phyloP scores from a whole-genome alignment of 1,140 invertebrate species.

The Euura lappo region DNA sequence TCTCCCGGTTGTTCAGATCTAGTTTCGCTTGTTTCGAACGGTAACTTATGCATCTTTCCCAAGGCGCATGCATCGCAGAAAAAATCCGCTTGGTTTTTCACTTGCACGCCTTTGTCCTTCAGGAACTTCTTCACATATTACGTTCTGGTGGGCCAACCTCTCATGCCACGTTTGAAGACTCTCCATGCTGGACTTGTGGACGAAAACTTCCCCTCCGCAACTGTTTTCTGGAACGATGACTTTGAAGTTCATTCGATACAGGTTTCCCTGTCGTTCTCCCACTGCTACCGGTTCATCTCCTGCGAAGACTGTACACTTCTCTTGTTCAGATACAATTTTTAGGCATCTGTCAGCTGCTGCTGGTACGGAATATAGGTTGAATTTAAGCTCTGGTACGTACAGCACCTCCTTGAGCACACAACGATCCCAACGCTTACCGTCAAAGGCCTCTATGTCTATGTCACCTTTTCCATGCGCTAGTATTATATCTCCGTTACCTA shows the following conservation, averaged over 20 bases:
- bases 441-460: conserved; percentile 28
- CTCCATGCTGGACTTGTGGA: not conserved
- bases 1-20: conserved; percentile 16
- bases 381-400: conserved; percentile 48
- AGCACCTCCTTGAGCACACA: conserved; percentile 44
- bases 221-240: not conserved
- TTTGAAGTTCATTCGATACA: conserved; percentile 31
- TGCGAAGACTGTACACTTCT: not conserved
- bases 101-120: conserved; percentile 34
- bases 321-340: not conserved
- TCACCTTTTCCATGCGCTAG: conserved; percentile 27
- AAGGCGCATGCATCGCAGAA: conserved; percentile 21
- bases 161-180: conserved; percentile 48
- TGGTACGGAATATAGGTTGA: conserved; percentile 50
- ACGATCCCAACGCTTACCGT: conserved; percentile 26
- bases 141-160: conserved; percentile 53
- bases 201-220: not conserved
- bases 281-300: conserved; percentile 14
- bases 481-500: conserved; percentile 33
- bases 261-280: conserved; percentile 22
- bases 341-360: conserved; percentile 30
- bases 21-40: not conserved
- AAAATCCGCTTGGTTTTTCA: conserved; percentile 12
- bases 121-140: conserved; percentile 44
- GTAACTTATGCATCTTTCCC: conserved; percentile 11